A percentile compares a stretch with the other conserved stretches of the same genome.
Conservation (phyloP, 2,888 invertebrate genomes). For the Ichneumoninae sp. region DNA sequence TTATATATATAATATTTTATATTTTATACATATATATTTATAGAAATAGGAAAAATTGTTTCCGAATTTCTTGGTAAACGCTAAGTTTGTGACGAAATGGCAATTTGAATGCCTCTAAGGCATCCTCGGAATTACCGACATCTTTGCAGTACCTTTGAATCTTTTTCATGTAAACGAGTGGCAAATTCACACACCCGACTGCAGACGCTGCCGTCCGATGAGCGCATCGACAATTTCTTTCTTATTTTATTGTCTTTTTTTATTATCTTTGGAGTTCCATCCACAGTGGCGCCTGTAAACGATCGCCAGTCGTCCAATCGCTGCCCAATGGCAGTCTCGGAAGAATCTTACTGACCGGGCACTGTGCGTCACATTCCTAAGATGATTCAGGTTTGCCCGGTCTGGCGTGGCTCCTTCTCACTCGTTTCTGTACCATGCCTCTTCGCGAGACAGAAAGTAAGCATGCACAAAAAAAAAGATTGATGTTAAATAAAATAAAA, state of each 20-base stretch:
- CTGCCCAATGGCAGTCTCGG: constrained; percentile 42
- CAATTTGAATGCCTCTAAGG: not conserved
- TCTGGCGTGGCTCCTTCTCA: constrained; percentile 44
- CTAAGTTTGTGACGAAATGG: too few species aligned
- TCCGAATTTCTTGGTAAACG: too few species aligned
- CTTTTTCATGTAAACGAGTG: not conserved
- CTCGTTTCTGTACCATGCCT: constrained; percentile 45
- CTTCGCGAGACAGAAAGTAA: constrained; percentile 37
- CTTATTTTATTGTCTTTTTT: constrained; percentile 11
- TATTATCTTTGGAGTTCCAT: constrained; percentile 9
- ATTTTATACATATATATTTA: too few species aligned
- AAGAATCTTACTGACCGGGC: constrained; percentile 55
- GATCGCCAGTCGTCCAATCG: constrained; percentile 13
- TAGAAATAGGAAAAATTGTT: too few species aligned
- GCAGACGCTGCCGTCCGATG: not conserved
- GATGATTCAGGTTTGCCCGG: constrained; percentile 73
- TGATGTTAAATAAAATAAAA: too few species aligned
- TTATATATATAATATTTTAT: too few species aligned
- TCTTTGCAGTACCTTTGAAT: not conserved
- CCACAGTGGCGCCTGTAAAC: constrained; percentile 39
- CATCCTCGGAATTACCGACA: not conserved
- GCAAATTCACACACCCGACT: not conserved
- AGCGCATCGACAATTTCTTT: constrained; percentile 12
- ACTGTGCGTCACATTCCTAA: constrained; percentile 73
- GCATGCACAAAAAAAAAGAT: not conserved